Evolutionary conservation across 2,888 invertebrate genomes (phyloP), one percentile per base, ranked within the genome.

Genomic region (Lasius platythorax): DNA sequence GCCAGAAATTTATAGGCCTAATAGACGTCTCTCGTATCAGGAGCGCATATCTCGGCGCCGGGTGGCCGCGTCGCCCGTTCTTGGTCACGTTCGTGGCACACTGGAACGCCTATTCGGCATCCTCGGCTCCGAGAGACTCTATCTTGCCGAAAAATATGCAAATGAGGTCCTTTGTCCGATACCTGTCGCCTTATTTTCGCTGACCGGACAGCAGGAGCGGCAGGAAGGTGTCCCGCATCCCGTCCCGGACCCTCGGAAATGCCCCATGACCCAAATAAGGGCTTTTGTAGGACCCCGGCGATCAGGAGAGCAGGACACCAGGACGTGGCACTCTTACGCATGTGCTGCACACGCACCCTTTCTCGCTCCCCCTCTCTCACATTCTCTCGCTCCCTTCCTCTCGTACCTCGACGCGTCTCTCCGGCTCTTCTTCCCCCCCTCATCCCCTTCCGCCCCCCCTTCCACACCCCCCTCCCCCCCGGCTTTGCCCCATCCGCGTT

Each of bases 121-220:
- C 3, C 43, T 5, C 68, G 68, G 9, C 79, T 58, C 68, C 23
- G 68, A 37, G 30, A 40, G 70, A 40, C 73, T 83, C 83, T 84
- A 61, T 84, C 74, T 85, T 84, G 84, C 76, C 87, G 85, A 86
- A 89, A 94, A 94, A 94, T 94, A 95, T 95, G 95, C 90, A 95
- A 95, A 95, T 95, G 90, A 94, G 92, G 91, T 93, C 93, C 94
- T 95, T 95, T 95, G 94, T 95, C 94, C 93, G 94, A 93, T 94
- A 95, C 94, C 94, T 94, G 94, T 91, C 91, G 93, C 94, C 94
- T 94, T 95, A 95, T 95, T 95, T 95, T 94, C 92, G 90, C 81
- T 91, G 86, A 91, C 89, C 91, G 95, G 95, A 81, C 85, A 93
- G 78, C 92, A 95, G 92, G 83, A 95, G 63, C 30, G 61, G 3